phyloP scores from a whole-genome alignment of 2,888 invertebrate species.

The Pemphredon lugubris region DNA sequence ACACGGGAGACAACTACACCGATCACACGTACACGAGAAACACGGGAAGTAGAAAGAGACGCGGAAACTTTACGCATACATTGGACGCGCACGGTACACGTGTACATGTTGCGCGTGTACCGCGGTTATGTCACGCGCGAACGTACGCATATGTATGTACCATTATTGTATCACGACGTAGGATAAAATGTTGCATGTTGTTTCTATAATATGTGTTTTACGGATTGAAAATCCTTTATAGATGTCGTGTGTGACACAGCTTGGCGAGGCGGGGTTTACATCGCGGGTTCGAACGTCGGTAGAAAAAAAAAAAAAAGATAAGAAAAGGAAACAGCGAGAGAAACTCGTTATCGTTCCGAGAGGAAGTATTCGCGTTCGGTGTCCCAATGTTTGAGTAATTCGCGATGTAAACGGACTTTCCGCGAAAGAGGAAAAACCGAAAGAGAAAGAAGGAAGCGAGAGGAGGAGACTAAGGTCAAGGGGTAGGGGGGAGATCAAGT shows the following conservation, averaged over 20 bases:
- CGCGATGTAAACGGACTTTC: conserved; percentile 51
- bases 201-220: conserved; percentile 81
- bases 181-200: conserved; percentile 81
- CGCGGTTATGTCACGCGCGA: conserved; percentile 23
- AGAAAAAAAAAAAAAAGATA: background rate
- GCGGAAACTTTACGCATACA: conserved; percentile 17
- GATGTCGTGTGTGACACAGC: conserved; percentile 78
- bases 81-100: conserved; percentile 30
- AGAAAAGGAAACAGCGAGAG: too few species aligned
- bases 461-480: background rate
- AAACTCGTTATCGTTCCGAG: too few species aligned
- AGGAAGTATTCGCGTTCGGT: too few species aligned
- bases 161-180: conserved; percentile 77
- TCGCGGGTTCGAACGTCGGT: conserved; percentile 40
- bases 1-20: conserved; percentile 16
- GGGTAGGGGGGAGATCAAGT: background rate
- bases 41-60: background rate
- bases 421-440: conserved; percentile 14
- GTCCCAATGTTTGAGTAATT: conserved; percentile 9
- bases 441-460: background rate
- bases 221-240: conserved; percentile 79
- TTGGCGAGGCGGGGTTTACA: conserved; percentile 62
- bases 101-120: conserved; percentile 39
- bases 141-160: conserved; percentile 63
- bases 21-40: conserved; percentile 22